Evolutionary conservation across 2,888 invertebrate genomes (phyloP).

Genomic region (Teleogryllus oceanicus): DNA sequence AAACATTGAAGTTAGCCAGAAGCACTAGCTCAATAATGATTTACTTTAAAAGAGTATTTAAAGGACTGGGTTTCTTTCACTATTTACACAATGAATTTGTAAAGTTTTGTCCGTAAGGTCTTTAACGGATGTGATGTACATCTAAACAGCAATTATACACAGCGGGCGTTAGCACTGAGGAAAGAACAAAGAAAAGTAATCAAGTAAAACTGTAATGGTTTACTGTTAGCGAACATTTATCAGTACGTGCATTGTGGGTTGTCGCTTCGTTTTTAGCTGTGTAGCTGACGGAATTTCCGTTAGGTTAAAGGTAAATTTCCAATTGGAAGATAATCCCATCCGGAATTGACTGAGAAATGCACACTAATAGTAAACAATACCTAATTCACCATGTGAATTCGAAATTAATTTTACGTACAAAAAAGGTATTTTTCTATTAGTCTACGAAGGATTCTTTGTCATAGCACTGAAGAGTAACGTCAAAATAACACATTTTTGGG

Average conservation of each 20-base stretch:
- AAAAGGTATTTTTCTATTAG: not conserved
- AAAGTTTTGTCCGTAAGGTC: not conserved
- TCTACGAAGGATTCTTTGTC: not conserved
- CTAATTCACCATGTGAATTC: not conserved
- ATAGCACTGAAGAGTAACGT: not conserved
- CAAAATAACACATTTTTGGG: not conserved
- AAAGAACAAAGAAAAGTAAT: not conserved
- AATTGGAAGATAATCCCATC: too few species aligned
- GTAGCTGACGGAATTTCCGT: too few species aligned
- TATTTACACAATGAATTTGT: not conserved
- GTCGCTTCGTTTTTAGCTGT: too few species aligned
- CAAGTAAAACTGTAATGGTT: not conserved
- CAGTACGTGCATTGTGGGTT: too few species aligned
- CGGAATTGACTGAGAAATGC: not conserved
- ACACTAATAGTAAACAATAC: not conserved
- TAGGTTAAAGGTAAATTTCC: too few species aligned
- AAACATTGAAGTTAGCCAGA: not conserved
- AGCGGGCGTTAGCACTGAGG: not conserved
- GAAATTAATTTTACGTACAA: not conserved
- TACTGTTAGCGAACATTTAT: not conserved
- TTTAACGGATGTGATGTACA: conserved; percentile 18
- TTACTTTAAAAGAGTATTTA: not conserved
- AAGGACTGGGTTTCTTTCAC: not conserved
- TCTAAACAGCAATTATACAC: not conserved
- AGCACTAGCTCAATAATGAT: not conserved